Evolutionary conservation across 1,140 invertebrate genomes (phyloP).

Genomic region (Drosophila serrata): DNA sequence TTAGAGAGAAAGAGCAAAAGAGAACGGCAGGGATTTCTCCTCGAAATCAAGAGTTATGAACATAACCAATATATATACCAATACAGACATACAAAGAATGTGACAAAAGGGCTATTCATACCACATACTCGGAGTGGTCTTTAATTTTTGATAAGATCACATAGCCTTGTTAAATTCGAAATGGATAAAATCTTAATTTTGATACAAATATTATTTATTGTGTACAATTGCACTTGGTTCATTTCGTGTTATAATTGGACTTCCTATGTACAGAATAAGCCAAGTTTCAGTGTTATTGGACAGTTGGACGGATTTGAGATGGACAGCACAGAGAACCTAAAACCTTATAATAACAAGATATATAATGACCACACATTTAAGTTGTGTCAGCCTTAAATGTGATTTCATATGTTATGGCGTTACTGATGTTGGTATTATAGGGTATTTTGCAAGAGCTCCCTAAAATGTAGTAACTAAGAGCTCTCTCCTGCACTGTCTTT

Average conservation of each 20-base stretch:
- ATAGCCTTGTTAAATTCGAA: not conserved
- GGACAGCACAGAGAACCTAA: not conserved
- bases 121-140: too few species aligned
- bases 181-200: not conserved
- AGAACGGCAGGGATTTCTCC: not conserved
- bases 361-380: not conserved
- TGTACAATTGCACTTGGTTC: not conserved
- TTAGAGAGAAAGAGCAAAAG: constrained; percentile 14
- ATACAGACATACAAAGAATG: not conserved
- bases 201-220: too few species aligned
- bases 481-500: not conserved
- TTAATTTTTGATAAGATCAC: not conserved
- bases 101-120: constrained; percentile 4
- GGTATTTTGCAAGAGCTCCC: not conserved
- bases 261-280: too few species aligned
- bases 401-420: too few species aligned
- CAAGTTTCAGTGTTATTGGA: not conserved
- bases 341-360: not conserved
- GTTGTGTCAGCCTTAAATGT: too few species aligned
- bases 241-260: too few species aligned
- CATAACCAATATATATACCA: constrained; percentile 6
- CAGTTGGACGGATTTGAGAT: not conserved
- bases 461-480: not conserved
- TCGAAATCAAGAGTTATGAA: not conserved
- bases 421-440: not conserved